Evolutionary conservation across 1,140 invertebrate species (phyloP).

Genomic region (Cydia pomonella): DNA sequence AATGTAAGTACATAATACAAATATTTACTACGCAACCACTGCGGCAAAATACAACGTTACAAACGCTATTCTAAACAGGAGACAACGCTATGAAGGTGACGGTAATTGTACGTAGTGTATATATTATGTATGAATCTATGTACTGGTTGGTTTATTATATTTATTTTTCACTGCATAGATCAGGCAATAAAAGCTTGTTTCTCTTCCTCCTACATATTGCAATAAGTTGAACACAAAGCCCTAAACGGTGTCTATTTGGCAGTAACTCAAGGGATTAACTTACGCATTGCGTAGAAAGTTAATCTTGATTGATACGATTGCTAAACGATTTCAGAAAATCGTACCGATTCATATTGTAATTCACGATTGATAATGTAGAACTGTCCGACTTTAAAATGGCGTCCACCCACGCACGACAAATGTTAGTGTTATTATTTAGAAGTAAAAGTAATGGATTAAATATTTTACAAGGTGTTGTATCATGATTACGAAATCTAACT

Average conservation of each 20-base stretch:
- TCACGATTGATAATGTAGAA: not conserved
- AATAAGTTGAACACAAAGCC: not conserved
- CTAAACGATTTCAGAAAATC: constrained; percentile 26
- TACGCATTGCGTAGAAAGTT: constrained; percentile 21
- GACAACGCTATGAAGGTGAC: too few relatives aligned
- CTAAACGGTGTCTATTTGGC: not conserved
- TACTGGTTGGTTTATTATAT: too few relatives aligned
- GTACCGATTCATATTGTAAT: constrained; percentile 25
- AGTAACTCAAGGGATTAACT: constrained; percentile 21
- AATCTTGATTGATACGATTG: constrained; percentile 29
- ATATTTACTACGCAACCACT: too few relatives aligned
- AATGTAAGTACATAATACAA: too few relatives aligned
- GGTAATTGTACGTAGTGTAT: too few relatives aligned
- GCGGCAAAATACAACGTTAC: too few relatives aligned
- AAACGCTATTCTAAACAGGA: too few relatives aligned
- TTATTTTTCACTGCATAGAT: too few relatives aligned
- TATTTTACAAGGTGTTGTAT: not conserved
- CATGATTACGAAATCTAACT: not conserved
- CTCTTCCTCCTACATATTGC: too few relatives aligned
- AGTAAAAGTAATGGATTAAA: not conserved
- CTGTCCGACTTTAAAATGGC: not conserved
- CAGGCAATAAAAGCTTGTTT: too few relatives aligned
- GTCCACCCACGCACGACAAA: not conserved
- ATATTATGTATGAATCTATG: too few relatives aligned
- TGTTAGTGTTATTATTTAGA: not conserved